Percentiles rank a stretch among this genome's conserved stretches.
Conservation (phyloP, 2,797 vertebrate genomes). For the Philypnodon macrostomus region DNA sequence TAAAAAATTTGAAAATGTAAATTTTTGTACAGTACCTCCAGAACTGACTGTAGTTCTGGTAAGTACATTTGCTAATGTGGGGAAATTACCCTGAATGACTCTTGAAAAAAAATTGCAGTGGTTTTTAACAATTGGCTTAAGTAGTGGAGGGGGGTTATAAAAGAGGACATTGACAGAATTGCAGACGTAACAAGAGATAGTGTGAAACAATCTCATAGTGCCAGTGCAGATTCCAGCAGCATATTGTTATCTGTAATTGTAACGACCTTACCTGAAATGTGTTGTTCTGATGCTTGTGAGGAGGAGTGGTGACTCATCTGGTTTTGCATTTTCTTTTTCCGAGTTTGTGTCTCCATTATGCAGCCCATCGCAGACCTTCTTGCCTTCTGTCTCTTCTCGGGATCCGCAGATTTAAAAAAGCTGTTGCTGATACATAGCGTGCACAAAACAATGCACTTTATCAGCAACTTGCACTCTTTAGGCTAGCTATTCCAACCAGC, state of each 20-base stretch:
- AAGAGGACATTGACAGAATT: slow-evolving; percentile 28
- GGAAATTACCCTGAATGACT: slow-evolving; percentile 31
- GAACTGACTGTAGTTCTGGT: slow-evolving; percentile 20
- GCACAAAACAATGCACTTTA: slow-evolving; percentile 18
- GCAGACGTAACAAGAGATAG: slow-evolving; percentile 44
- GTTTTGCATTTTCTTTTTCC: slow-evolving; percentile 67
- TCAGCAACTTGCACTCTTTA: slow-evolving; percentile 23
- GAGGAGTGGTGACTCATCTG: slow-evolving; percentile 72
- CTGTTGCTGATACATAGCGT: slow-evolving; percentile 50
- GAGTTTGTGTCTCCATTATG: slow-evolving; percentile 63
- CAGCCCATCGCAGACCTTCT: slow-evolving; percentile 55
- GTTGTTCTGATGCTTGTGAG: slow-evolving; percentile 56
- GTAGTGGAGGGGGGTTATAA: slow-evolving; percentile 27
- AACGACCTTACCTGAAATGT: slow-evolving; percentile 69
- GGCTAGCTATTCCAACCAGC: slow-evolving; percentile 12
- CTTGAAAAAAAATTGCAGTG: slow-evolving; percentile 22
- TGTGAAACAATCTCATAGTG: slow-evolving; percentile 44
- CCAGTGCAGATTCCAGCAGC: slow-evolving; percentile 27
- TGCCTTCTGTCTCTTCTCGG: slow-evolving; percentile 45
- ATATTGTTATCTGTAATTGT: slow-evolving; percentile 69
- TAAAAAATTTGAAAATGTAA: slow-evolving; percentile 32
- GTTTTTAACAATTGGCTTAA: slow-evolving; percentile 33
- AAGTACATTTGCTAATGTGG: slow-evolving; percentile 21
- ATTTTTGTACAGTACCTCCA: slow-evolving; percentile 17
- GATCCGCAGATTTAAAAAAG: slow-evolving; percentile 46